Percentiles rank a stretch among this genome's conserved stretches.
These are phyloP conservation scores for Agelas oroides DNA, from an alignment of 37 sponge, comb jelly and placozoan genomes.

Conservation along the genomic window DNA sequence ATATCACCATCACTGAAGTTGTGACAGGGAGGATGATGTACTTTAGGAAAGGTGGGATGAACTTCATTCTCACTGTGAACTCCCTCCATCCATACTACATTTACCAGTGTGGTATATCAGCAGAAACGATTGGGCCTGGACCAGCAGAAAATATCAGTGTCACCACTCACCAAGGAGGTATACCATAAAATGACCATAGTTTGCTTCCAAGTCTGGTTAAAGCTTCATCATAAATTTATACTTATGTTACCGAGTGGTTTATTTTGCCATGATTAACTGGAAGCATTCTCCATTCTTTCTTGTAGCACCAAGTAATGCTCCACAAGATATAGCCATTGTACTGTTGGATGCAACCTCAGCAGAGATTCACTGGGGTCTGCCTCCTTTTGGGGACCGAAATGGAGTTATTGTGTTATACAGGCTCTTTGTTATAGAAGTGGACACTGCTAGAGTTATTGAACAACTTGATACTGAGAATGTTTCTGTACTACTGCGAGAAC, in stretches of 20 bases:
- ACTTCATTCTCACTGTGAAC: not conserved
- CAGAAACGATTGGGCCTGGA: slow-evolving; percentile 19
- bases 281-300: not conserved
- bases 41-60: not conserved
- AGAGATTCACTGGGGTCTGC: not conserved
- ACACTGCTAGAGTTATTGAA: not conserved
- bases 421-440: not conserved
- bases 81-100: slow-evolving; percentile 13
- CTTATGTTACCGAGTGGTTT: too few relatives aligned
- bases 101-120: slow-evolving; percentile 3
- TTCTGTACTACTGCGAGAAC: not conserved
- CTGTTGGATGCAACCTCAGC: not conserved
- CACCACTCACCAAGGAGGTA: not conserved
- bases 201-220: too few relatives aligned
- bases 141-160: not conserved
- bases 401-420: not conserved
- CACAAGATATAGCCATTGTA: not conserved
- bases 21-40: not conserved
- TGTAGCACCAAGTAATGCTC: not conserved
- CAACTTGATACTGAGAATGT: not conserved
- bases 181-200: not conserved
- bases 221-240: too few relatives aligned
- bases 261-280: too few relatives aligned
- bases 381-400: not conserved
- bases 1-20: not conserved